Evolutionary conservation across 2,113 vertebrate genomes (phyloP).

Genomic region (Plotosus lineatus): DNA sequence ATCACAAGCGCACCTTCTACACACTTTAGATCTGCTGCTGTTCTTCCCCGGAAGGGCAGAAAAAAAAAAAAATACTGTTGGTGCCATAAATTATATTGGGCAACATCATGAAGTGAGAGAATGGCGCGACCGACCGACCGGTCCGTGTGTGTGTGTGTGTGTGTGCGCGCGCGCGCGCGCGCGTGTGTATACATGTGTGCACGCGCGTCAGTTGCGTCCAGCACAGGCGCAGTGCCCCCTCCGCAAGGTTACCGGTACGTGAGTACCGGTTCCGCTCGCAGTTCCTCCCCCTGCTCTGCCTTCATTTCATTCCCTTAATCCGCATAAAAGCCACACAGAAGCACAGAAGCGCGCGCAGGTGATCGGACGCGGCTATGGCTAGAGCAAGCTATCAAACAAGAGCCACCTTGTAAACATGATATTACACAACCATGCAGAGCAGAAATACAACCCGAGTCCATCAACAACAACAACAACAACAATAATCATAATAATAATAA

Average conservation of each 20-base stretch:
- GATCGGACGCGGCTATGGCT: not conserved
- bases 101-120: slow-evolving; percentile 22
- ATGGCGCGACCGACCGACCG: slow-evolving; percentile 10
- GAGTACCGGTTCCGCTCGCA: slow-evolving; percentile 40
- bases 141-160: not conserved
- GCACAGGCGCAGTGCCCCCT: slow-evolving; percentile 63
- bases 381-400: not conserved
- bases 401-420: not conserved
- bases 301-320: slow-evolving; percentile 39
- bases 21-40: not conserved
- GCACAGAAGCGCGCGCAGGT: slow-evolving; percentile 9
- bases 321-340: slow-evolving; percentile 19
- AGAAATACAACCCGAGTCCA: not conserved
- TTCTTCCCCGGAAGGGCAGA: slow-evolving; percentile 4
- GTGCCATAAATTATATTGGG: slow-evolving; percentile 17
- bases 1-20: not conserved
- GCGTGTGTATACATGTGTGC: slow-evolving; percentile 35
- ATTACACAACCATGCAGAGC: slow-evolving; percentile 40
- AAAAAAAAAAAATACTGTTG: slow-evolving; percentile 34
- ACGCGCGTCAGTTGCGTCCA: slow-evolving; percentile 57
- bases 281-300: slow-evolving; percentile 38
- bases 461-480: too few relatives aligned
- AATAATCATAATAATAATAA: too few relatives aligned
- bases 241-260: slow-evolving; percentile 73
- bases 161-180: slow-evolving; percentile 24